phyloP scores from a whole-genome alignment of 1,140 invertebrate genomes.

The Geopemphigus sp. region DNA sequence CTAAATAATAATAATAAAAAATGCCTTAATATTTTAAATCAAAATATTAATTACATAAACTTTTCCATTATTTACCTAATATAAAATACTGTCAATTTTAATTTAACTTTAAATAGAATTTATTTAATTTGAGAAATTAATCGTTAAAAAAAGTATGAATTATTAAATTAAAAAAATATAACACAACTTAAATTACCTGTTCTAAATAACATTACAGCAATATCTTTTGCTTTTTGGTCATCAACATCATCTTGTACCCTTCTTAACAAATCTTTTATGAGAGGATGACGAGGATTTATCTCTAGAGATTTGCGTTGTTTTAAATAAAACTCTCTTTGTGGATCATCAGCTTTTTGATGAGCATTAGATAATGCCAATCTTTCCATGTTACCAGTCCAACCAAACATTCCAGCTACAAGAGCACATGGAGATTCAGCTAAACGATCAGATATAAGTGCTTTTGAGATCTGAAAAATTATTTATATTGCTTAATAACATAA shows the following conservation, averaged over 20 bases:
- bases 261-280: slow-evolving; percentile 86
- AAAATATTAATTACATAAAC: too few relatives aligned
- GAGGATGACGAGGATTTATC: slow-evolving; percentile 95
- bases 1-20: slow-evolving; percentile 56
- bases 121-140: too few relatives aligned
- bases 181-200: slow-evolving; percentile 58
- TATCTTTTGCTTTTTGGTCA: slow-evolving; percentile 79
- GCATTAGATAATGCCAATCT: slow-evolving; percentile 92
- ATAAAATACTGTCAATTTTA: too few relatives aligned
- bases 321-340: slow-evolving; percentile 85
- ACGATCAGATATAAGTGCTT: slow-evolving; percentile 85
- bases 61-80: too few relatives aligned
- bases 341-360: slow-evolving; percentile 93
- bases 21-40: too few relatives aligned
- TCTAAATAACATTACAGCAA: slow-evolving; percentile 89
- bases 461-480: slow-evolving; percentile 62
- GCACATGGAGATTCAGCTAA: slow-evolving; percentile 92
- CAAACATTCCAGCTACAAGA: slow-evolving; percentile 93
- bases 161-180: background rate
- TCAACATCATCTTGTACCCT: slow-evolving; percentile 76
- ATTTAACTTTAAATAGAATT: too few relatives aligned
- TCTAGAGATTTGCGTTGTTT: slow-evolving; percentile 97
- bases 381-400: slow-evolving; percentile 99
- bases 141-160: too few relatives aligned
- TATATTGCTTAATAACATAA: slow-evolving; percentile 51